Conservation (phyloP, 2,888 invertebrate species). For the Coenonympha arcania region DNA sequence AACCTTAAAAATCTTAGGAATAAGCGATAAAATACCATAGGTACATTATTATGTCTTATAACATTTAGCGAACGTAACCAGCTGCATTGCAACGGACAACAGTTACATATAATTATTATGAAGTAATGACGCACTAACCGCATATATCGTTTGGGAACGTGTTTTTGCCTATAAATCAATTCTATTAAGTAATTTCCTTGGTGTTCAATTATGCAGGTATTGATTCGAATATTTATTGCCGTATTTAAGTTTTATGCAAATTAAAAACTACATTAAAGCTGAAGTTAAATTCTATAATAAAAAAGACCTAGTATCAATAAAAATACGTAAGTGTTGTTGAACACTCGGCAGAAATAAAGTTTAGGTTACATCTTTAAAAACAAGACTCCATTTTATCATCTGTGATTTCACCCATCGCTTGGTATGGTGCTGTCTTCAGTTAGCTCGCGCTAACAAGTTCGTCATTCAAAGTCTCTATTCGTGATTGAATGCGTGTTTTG, state of each 20-base stretch:
- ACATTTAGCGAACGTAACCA: neutral
- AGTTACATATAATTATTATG: slow-evolving; percentile 14
- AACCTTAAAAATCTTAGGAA: neutral
- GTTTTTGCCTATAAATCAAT: slow-evolving; percentile 4
- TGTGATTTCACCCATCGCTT: too few relatives aligned
- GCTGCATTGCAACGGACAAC: slow-evolving; percentile 14
- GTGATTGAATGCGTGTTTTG: too few relatives aligned
- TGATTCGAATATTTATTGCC: neutral
- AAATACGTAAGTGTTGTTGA: too few relatives aligned
- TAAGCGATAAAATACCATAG: slow-evolving; percentile 2
- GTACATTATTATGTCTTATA: neutral
- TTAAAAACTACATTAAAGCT: neutral
- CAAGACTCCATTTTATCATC: too few relatives aligned
- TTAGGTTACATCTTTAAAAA: too few relatives aligned
- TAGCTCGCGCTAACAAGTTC: too few relatives aligned
- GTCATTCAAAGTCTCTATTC: too few relatives aligned
- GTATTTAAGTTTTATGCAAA: neutral
- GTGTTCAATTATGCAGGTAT: neutral
- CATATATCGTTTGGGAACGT: slow-evolving; percentile 5
- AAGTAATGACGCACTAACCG: slow-evolving; percentile 10
- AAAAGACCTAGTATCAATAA: too few relatives aligned
- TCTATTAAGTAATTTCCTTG: slow-evolving; percentile 3
- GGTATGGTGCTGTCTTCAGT: too few relatives aligned
- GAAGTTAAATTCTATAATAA: too few relatives aligned
- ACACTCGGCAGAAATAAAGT: too few relatives aligned